Base-by-base conservation (phyloP, 1,140 invertebrate species). In the Apis laboriosa region DNA sequence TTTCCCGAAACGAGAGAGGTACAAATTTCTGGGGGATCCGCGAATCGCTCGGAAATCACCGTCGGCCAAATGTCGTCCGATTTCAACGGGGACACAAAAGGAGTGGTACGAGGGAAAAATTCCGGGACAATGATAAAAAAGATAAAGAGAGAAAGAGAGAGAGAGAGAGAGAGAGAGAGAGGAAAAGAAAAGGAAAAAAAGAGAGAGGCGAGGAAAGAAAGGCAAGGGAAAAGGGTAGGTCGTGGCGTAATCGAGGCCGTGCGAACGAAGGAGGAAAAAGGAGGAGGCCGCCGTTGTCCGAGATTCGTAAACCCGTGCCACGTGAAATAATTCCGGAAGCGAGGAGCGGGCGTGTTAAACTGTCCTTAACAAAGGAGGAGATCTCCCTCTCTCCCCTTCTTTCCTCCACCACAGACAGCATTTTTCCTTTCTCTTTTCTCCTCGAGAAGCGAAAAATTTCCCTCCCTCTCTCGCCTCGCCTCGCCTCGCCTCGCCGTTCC, bases 1-100 rank as follows among this genome's bases (percentile, higher is more conserved):
- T 17, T 5, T 9, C 21, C 28, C 8, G 1, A 24, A 24, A 13
- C 0, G 19, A 9, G 9, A 9, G 15, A 17, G 15, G 63, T 9
- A 17, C 8, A 19, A 28, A 34, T 53, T 71, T 17, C 72, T 11
- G 11, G 12, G 34, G 13, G 15, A 24, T 53, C 55, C 24, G 24
- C 67, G 67, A 68, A 79, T 63, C 64, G 51, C 58, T 49, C 67
- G 24, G 28, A 55, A 74, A 80, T 64, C 79, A 80, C 79, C 79
- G 28, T 80, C 61, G 71, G 79, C 79, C 71, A 67, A 75, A 80
- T 51, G 61, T 66, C 70, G 79, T 58, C 79, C 71, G 79, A 75
- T 74, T 66, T 80, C 51, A 71, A 75, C 53, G 64, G 70, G 77
- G 77, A 80, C 79, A 80, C 79, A 80, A 80, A 80, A 84, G 83